Conservation (phyloP, 2,888 invertebrate genomes). For the Eristalis arbustorum region DNA sequence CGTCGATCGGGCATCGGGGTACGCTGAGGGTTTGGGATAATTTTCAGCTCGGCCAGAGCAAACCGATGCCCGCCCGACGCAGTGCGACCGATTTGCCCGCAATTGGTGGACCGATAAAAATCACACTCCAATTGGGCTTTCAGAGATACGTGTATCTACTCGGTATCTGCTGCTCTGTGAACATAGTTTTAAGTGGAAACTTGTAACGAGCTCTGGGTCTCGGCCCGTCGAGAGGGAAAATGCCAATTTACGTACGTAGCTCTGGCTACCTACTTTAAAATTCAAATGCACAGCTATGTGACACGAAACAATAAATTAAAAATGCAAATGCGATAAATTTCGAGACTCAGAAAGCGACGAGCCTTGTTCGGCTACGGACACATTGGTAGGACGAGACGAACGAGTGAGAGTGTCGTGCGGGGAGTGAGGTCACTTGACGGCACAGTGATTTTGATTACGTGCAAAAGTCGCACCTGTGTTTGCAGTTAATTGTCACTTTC, state of each 20-base stretch:
- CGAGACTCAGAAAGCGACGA: constrained; percentile 40
- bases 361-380: constrained; percentile 1
- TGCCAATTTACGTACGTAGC: constrained; percentile 39
- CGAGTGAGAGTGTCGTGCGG: neutral
- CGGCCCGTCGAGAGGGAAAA: neutral
- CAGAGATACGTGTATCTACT: constrained; percentile 50
- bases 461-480: constrained; percentile 60
- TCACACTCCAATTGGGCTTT: constrained; percentile 60
- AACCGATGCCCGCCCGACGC: constrained; percentile 22
- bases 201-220: constrained; percentile 16
- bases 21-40: constrained; percentile 1
- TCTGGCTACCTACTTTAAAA: constrained; percentile 22
- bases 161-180: constrained; percentile 43
- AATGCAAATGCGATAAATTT: constrained; percentile 68
- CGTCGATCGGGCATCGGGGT: constrained; percentile 3
- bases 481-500: constrained; percentile 57
- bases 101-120: constrained; percentile 68
- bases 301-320: constrained; percentile 65
- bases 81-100: constrained; percentile 45
- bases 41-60: constrained; percentile 8
- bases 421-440: neutral
- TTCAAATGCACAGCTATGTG: constrained; percentile 50
- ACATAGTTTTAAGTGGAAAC: constrained; percentile 30
- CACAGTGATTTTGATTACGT: neutral
- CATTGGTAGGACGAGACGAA: neutral